Base-by-base conservation (phyloP, 2,797 vertebrate genomes). In the Potorous gilbertii region DNA sequence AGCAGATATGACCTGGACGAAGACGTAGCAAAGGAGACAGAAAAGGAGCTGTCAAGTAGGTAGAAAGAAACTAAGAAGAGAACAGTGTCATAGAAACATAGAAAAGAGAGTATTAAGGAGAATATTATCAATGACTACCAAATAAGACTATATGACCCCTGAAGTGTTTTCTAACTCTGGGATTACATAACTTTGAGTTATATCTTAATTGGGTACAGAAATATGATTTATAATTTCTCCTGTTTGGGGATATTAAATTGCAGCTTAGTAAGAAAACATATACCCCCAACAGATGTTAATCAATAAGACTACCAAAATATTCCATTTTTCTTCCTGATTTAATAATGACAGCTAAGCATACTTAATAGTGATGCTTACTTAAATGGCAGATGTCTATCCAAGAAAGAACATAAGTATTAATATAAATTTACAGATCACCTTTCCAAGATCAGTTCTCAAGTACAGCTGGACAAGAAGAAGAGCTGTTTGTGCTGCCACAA, bases 241-340 rank as follows among this genome's bases (percentile, higher is more conserved):
- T 52, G 5, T 16, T 57, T n/a, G 96, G n/a, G 50, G 96, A 87
- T 93, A 94, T 92, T 46, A 92, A 92, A 96, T 0, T 0, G 9
- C 81, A 90, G 97, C 92, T 54, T 91, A 95, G 66, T 13, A 94
- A 93, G 90, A 98, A 97, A 74, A 94, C 54, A 96, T 13, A 96
- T 52, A 96, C 13, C 34, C 52, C 93, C 81, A 93, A 96, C 34
- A 97, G 55, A 96, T 21, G 91, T 0, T 1, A 97, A 95, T 92
- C 90, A 56, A 96, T 8, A 96, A 93, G 89, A 27, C 1, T 90
- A 59, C 27, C 93, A 91, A 55, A 96, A 96, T 28, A 96, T 92
- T 91, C 91, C 21, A 92, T 40, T 93, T 94, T 92, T 50, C 94
- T 57, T 93, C 90, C 4, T 96, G n/a, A 54, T 96, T 95, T 59